These are phyloP conservation scores for Peromyscus attwateri DNA, from an alignment of 2,797 vertebrate species.

Conservation along the genomic window DNA sequence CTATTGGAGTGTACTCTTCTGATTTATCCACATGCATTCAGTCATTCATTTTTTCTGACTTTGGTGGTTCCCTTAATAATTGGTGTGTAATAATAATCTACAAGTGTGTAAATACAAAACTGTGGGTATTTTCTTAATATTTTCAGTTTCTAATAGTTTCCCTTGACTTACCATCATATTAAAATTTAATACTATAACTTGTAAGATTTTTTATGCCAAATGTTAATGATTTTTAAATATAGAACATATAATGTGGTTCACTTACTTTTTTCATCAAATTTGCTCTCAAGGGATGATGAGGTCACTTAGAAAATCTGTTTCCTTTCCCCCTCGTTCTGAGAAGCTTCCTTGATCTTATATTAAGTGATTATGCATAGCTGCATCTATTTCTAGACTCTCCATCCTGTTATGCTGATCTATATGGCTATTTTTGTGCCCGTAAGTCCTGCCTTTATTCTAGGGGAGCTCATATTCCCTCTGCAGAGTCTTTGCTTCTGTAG, in stretches of 20 bases:
- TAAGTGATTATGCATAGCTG: conserved; percentile 76
- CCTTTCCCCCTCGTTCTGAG: conserved; percentile 52
- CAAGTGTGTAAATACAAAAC: background rate
- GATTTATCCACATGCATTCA: background rate
- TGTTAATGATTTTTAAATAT: conserved; percentile 51
- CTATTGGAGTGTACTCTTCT: conserved; percentile 46
- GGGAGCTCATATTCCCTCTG: conserved; percentile 75
- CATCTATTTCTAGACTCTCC: conserved; percentile 77
- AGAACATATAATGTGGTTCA: background rate
- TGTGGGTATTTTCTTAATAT: conserved; percentile 18
- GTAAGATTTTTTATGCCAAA: conserved; percentile 45
- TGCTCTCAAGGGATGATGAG: conserved; percentile 46
- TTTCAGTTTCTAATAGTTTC: conserved; percentile 46
- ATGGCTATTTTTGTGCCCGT: conserved; percentile 75
- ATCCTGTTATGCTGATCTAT: conserved; percentile 78
- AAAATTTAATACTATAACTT: background rate
- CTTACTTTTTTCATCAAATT: conserved; percentile 55
- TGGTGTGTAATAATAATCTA: background rate
- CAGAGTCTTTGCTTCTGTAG: conserved; percentile 54
- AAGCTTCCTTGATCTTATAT: conserved; percentile 70
- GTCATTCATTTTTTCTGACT: background rate
- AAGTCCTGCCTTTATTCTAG: conserved; percentile 71
- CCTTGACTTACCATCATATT: conserved; percentile 47
- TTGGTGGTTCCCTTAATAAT: background rate
- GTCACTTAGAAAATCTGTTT: conserved; percentile 54